Evolutionary conservation across 2,888 invertebrate genomes (phyloP).

Genomic region (Anthrax anthrax): DNA sequence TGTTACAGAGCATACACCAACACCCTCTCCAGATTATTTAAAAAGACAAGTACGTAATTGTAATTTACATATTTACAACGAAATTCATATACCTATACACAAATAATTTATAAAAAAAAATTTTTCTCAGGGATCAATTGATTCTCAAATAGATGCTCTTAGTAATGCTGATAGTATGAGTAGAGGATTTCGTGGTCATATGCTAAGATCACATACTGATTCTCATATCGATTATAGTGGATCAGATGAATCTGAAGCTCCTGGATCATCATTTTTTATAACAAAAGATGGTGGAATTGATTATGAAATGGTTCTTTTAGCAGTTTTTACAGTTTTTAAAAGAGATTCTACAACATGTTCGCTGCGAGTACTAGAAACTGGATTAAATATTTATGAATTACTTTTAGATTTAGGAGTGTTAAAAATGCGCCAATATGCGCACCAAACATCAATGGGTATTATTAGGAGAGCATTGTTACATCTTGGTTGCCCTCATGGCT

Average conservation of each 20-base stretch:
- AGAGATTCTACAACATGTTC: conserved; percentile 75
- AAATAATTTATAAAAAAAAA: not conserved
- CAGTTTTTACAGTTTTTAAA: conserved; percentile 72
- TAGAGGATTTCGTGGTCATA: conserved; percentile 39
- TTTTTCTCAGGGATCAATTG: conserved; percentile 57
- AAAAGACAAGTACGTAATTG: conserved; percentile 49
- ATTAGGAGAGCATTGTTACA: conserved; percentile 48
- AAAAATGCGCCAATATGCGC: conserved; percentile 38
- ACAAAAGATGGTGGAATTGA: conserved; percentile 91
- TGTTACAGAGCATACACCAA: conserved; percentile 90
- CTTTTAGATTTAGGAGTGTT: conserved; percentile 80
- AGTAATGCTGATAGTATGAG: conserved; percentile 26
- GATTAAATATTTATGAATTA: conserved; percentile 81
- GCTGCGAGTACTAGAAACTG: conserved; percentile 79
- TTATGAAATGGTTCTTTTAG: conserved; percentile 70
- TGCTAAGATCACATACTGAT: conserved; percentile 79
- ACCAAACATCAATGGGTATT: conserved; percentile 34
- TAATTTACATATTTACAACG: no score
- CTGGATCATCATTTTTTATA: conserved; percentile 81
- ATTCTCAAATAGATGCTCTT: conserved; percentile 62
- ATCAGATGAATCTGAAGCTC: conserved; percentile 76
- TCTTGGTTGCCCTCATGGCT: conserved; percentile 90
- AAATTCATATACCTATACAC: not conserved
- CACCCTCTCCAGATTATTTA: conserved; percentile 77
- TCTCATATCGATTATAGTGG: conserved; percentile 79